These are phyloP conservation scores for Gymnocypris eckloni DNA, from an alignment of 2,797 vertebrate genomes.

Conservation along the genomic window DNA sequence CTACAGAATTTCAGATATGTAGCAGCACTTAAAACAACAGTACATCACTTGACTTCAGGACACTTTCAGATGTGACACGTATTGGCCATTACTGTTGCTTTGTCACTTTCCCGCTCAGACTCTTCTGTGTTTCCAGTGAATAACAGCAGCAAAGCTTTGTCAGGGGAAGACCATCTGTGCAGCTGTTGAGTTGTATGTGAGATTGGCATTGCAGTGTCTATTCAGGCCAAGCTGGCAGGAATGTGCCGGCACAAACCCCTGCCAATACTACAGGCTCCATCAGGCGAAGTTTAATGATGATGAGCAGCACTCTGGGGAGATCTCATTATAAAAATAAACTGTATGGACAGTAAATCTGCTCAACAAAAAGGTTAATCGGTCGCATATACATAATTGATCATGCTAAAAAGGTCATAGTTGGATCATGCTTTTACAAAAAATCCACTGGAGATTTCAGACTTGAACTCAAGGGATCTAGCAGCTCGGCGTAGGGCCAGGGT, in stretches of 20 bases:
- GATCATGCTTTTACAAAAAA: conserved; percentile 54
- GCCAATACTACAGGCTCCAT: conserved; percentile 63
- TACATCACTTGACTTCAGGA: conserved; percentile 3
- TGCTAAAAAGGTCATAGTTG: conserved; percentile 61
- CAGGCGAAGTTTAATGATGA: conserved; percentile 67
- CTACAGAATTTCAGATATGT: background rate
- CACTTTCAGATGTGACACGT: background rate
- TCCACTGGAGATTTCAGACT: conserved; percentile 25
- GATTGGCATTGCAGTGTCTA: conserved; percentile 48
- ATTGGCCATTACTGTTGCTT: conserved; percentile 28
- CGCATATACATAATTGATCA: conserved; percentile 64
- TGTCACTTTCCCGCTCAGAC: conserved; percentile 12
- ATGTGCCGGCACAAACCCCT: conserved; percentile 40
- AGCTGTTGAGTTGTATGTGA: conserved; percentile 43
- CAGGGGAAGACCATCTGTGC: conserved; percentile 36
- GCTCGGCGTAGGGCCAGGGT: conserved; percentile 33
- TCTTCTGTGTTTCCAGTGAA: conserved; percentile 18
- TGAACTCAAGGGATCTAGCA: conserved; percentile 22
- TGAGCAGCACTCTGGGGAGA: conserved; percentile 61
- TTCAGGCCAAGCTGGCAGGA: conserved; percentile 47
- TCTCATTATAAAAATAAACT: conserved; percentile 68
- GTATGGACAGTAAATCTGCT: conserved; percentile 61
- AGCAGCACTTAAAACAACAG: background rate
- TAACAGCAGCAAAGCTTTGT: conserved; percentile 45
- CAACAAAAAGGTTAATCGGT: conserved; percentile 57